Conservation (phyloP, 2,888 invertebrate genomes). For the Stenchaetothrips biformis region DNA sequence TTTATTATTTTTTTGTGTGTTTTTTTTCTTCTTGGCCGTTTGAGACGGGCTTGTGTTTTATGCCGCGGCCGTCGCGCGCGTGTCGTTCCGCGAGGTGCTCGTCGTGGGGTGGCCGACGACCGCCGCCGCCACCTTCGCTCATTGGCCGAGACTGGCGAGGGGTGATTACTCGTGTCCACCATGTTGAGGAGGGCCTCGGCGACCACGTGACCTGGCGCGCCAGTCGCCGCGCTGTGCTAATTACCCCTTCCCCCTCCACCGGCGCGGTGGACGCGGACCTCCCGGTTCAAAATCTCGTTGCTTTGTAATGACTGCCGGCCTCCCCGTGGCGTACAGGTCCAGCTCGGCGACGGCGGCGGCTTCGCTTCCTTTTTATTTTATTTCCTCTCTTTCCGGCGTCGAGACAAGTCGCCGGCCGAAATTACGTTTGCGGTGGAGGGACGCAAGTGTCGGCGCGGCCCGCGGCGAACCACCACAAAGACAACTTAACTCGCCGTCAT, state of each 20-base stretch:
- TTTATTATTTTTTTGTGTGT: neutral
- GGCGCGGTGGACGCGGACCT: too few relatives aligned
- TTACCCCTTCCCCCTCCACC: too few relatives aligned
- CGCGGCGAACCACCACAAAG: constrained; percentile 14
- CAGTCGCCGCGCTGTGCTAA: neutral
- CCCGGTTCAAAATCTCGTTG: neutral
- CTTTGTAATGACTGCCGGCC: neutral
- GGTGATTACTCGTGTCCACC: neutral
- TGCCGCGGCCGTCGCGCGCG: neutral
- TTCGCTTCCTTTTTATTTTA: neutral
- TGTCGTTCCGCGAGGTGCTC: too few relatives aligned
- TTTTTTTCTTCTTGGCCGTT: too few relatives aligned
- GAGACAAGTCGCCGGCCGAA: neutral
- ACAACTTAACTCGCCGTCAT: constrained; percentile 23
- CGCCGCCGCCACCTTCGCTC: neutral
- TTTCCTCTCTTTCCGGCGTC: neutral
- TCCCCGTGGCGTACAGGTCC: neutral
- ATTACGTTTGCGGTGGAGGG: constrained; percentile 22
- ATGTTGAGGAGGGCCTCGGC: neutral
- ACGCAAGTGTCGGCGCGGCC: constrained; percentile 4
- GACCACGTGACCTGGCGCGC: neutral
- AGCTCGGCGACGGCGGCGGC: neutral
- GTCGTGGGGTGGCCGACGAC: too few relatives aligned
- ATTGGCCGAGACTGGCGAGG: neutral
- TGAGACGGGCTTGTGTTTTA: neutral